Evolutionary conservation across 2,797 vertebrate genomes (phyloP), one percentile per base, ranked within the genome.

Genomic region (Gymnoscopelus braueri): DNA sequence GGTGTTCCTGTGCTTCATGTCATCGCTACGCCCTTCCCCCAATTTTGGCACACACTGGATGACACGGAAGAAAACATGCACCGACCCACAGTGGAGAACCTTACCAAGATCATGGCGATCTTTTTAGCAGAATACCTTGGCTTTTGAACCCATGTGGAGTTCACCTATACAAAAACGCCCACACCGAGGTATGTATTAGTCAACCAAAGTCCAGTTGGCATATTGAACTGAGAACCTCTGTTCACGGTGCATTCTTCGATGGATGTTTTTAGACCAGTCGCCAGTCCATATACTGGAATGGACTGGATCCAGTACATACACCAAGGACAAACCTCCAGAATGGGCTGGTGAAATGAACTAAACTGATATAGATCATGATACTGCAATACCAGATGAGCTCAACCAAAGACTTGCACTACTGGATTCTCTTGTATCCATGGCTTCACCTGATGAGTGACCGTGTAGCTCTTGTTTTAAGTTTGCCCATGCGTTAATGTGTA

Each of bases 31-130:
- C 96, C 96, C 4, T 98, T 98, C 86, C 96, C 96, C 0, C 56
- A 88, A 1, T 95, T 97, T 82, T 98, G 96, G 96, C 96, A 98
- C 80, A 97, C 94, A 0, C 71, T 95, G 67, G 91, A 95, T 0
- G 96, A 98, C 90, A 93, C 90, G 0, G 96, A 96, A 77, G 93
- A 94, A 71, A 95, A 95, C 76, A 91, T 97, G 88, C 95, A 97
- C 75, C 91, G 92, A 0, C 95, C 96, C 47, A 96, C 96, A 0
- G 87, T 96, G 5, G 93, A 95, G 78, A 98, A 97, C 88, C 89
- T 98, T 67, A 95, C 94, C 53, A 96, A 93, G 80, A 94, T 96
- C 88, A 78, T 97, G 39, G 93, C 92, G 0, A 86, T 95, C 57
- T 98, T 98, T 76, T 68, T 97, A 77, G 92, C 94, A 0, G 96